Evolutionary conservation across 1,140 invertebrate species (phyloP).

Genomic region (Bombus soroeensis): DNA sequence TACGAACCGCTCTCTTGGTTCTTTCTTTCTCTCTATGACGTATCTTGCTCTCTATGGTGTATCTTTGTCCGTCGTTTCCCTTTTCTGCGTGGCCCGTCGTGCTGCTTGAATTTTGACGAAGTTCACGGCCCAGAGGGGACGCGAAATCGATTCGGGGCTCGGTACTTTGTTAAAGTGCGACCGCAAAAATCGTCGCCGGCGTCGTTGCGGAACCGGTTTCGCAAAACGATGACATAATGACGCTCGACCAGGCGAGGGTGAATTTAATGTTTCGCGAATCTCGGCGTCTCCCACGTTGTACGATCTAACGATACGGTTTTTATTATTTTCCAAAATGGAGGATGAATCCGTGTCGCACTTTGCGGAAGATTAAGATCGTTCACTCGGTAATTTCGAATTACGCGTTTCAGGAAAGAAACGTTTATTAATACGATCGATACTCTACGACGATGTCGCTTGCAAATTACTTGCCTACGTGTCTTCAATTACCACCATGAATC

Average conservation of each 20-base stretch:
- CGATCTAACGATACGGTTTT: background rate
- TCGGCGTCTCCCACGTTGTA: constrained; percentile 46
- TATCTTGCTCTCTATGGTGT: background rate
- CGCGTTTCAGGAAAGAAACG: background rate
- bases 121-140: constrained; percentile 49
- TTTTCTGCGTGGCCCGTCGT: background rate
- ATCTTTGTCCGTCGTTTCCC: background rate
- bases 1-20: constrained; percentile 44
- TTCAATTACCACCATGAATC: background rate
- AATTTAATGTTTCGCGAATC: constrained; percentile 70
- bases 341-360: background rate
- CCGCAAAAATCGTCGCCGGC: constrained; percentile 62
- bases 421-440: too few species aligned
- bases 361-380: background rate
- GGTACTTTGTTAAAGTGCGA: constrained; percentile 64
- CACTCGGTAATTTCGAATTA: background rate
- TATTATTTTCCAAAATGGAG: too few species aligned
- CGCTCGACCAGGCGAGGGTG: constrained; percentile 52
- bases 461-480: background rate
- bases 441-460: background rate
- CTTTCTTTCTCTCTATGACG: background rate
- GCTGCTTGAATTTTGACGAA: constrained; percentile 62
- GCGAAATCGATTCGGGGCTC: constrained; percentile 68
- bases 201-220: constrained; percentile 67
- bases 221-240: constrained; percentile 72